Conservation (phyloP, 23 tunicate species). For the Ascidia mentula region DNA sequence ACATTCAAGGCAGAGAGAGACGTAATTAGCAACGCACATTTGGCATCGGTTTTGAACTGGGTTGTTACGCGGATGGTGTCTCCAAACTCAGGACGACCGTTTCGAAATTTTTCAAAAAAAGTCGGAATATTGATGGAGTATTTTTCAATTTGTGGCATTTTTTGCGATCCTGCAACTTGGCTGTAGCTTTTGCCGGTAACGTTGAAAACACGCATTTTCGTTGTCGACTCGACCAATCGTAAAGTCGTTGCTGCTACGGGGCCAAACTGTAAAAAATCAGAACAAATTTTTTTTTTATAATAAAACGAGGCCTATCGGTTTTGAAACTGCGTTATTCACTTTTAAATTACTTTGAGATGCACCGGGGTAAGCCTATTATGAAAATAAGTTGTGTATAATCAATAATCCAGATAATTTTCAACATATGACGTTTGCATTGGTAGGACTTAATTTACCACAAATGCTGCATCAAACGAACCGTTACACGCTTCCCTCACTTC, state of each 20-base stretch:
- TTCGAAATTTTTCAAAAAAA: not conserved
- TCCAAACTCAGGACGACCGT: not conserved
- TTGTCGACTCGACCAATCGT: not conserved
- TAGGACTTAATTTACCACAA: not conserved
- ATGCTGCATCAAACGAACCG: not conserved
- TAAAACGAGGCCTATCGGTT: no score
- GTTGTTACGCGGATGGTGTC: not conserved
- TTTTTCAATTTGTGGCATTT: not conserved
- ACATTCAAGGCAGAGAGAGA: not conserved
- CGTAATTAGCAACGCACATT: conserved; percentile 13
- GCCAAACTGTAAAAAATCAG: not conserved
- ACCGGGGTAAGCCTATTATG: no score
- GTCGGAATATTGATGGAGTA: conserved; percentile 1
- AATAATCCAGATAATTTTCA: no score
- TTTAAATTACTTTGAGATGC: no score
- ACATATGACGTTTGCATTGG: no score
- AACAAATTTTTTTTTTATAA: no score
- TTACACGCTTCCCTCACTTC: not conserved
- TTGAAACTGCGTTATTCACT: no score
- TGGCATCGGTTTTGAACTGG: conserved; percentile 8
- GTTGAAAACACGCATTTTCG: not conserved
- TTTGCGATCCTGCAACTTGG: not conserved
- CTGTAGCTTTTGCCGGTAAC: not conserved
- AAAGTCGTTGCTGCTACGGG: not conserved
- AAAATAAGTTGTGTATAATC: no score